Evolutionary conservation across 2,888 invertebrate species (phyloP).

Genomic region (Drosophila meridionalis): DNA sequence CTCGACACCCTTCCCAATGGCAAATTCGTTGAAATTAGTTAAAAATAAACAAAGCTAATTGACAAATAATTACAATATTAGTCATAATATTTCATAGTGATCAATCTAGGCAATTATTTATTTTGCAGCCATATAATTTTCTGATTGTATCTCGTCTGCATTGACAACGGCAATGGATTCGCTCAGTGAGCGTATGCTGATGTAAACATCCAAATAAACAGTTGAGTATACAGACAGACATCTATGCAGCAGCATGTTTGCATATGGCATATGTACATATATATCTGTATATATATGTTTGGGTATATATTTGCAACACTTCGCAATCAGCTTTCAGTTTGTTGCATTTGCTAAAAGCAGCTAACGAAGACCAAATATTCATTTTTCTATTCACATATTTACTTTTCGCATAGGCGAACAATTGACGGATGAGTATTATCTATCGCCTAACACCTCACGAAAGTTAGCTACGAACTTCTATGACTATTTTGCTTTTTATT

Average conservation of each 20-base stretch:
- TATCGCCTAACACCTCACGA: constrained; percentile 4
- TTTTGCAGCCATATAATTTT: not conserved
- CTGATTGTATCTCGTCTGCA: constrained; percentile 1
- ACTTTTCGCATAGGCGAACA: not conserved
- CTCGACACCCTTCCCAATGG: constrained; percentile 28
- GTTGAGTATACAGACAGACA: not conserved
- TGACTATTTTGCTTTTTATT: not conserved
- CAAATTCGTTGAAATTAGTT: not conserved
- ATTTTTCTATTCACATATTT: constrained; percentile 19
- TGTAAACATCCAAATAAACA: constrained; percentile 18
- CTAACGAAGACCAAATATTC: constrained; percentile 36
- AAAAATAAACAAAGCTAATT: not conserved
- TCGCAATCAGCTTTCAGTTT: constrained; percentile 35
- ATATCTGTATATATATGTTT: not conserved
- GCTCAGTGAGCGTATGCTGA: constrained; percentile 22
- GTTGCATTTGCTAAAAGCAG: constrained; percentile 17
- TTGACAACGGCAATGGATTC: not conserved
- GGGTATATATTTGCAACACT: constrained; percentile 45
- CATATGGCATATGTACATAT: constrained; percentile 24
- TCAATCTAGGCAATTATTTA: not conserved
- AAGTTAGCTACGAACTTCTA: not conserved
- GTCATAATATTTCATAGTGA: not conserved
- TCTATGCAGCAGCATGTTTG: constrained; percentile 30
- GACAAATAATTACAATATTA: not conserved
- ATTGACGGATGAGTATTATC: constrained; percentile 15